A percentile compares a stretch with the other conserved stretches of the same genome.
Evolutionary conservation across 2,113 vertebrate species (phyloP).

Genomic region (Bufo bufo): DNA sequence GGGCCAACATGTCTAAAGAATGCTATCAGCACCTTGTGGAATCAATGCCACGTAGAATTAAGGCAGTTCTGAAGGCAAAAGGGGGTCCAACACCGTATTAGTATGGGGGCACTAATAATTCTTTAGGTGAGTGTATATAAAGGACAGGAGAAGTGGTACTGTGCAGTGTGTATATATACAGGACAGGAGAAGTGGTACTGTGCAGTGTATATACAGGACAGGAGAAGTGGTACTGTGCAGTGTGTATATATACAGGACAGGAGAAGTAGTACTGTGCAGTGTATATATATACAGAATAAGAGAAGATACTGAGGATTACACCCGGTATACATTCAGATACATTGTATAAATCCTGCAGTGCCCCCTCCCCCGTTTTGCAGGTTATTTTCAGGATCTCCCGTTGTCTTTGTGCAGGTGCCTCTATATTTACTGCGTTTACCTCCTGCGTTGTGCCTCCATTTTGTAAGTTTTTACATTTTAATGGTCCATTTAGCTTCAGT

Average conservation of each 20-base stretch:
- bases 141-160: too few species aligned
- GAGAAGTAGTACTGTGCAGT: neutral
- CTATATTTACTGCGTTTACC: neutral
- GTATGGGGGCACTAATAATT: too few species aligned
- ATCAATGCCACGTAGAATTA: too few species aligned
- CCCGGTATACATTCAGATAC: neutral
- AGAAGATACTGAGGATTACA: neutral
- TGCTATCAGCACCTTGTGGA: too few species aligned
- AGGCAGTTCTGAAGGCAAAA: too few species aligned
- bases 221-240: too few species aligned
- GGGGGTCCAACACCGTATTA: too few species aligned
- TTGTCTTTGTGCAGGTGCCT: neutral
- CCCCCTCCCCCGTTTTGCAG: neutral
- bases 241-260: neutral
- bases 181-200: too few species aligned
- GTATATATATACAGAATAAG: neutral
- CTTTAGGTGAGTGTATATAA: too few species aligned
- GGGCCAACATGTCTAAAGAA: too few species aligned
- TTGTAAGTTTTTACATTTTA: neutral
- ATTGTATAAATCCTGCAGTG: neutral
- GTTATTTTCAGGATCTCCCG: neutral
- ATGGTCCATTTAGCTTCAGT: slow-evolving; percentile 8
- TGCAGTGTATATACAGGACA: too few species aligned
- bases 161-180: too few species aligned
- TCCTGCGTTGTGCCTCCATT: neutral